These are phyloP conservation scores for Myotis daubentonii DNA, from an alignment of 2,797 vertebrate genomes.

Conservation along the genomic window DNA sequence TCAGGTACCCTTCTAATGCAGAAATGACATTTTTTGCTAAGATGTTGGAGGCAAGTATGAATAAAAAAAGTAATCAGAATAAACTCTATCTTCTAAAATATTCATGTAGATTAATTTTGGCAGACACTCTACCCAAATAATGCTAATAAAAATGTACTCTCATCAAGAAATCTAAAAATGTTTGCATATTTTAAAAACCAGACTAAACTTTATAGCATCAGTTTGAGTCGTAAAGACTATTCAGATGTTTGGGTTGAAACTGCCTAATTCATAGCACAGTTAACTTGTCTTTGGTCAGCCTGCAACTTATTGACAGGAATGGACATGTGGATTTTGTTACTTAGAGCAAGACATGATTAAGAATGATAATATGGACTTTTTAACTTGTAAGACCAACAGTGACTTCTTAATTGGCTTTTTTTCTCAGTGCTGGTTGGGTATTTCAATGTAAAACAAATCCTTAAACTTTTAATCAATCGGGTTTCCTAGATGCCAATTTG, in stretches of 20 bases:
- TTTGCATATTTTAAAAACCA: slow-evolving; percentile 29
- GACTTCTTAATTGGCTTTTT: not conserved
- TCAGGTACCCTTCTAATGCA: not conserved
- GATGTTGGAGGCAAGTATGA: not conserved
- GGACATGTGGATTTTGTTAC: not conserved
- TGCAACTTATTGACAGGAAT: not conserved
- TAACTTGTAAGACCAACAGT: not conserved
- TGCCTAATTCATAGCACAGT: not conserved
- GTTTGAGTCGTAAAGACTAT: not conserved
- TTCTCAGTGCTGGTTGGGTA: not conserved
- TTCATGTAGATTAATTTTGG: slow-evolving; percentile 13
- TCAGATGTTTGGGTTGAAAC: not conserved
- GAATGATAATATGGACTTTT: not conserved
- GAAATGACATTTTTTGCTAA: not conserved
- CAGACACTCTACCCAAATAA: not conserved
- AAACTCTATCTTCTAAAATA: not conserved
- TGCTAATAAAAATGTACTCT: not conserved
- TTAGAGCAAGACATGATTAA: not conserved
- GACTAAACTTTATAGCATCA: not conserved
- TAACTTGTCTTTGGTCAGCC: not conserved
- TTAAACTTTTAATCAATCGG: not conserved
- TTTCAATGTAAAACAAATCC: not conserved
- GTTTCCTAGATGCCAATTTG: not conserved
- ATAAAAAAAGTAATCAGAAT: not conserved
- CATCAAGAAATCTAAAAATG: not conserved